Conservation (phyloP, 1,140 invertebrate species). For the Uloborus diversus region DNA sequence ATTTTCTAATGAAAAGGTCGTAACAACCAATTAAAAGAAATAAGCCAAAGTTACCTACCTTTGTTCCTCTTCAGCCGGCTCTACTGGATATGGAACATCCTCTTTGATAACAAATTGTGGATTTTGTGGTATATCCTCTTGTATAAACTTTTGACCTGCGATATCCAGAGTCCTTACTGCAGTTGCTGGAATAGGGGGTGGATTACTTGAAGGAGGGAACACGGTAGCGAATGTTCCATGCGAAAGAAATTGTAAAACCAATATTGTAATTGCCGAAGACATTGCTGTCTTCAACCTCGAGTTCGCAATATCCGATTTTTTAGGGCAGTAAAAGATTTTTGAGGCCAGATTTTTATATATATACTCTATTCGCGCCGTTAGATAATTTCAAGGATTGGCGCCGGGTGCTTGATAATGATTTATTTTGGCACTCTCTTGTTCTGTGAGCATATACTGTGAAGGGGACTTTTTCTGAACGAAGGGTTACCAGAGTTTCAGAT, state of each 20-base stretch:
- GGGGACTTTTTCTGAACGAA: slow-evolving; percentile 12
- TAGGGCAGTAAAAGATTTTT: not conserved
- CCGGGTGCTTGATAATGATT: slow-evolving; percentile 52
- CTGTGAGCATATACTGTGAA: slow-evolving; percentile 53
- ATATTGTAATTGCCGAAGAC: slow-evolving; percentile 10
- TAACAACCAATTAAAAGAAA: not conserved
- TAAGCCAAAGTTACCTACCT: not conserved
- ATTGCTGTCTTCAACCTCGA: slow-evolving; percentile 19
- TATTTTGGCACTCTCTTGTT: slow-evolving; percentile 54
- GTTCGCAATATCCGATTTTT: not conserved
- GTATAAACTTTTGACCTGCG: not conserved
- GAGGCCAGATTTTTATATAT: slow-evolving; percentile 51
- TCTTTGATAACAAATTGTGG: slow-evolving; percentile 20
- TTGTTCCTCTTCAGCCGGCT: slow-evolving; percentile 3
- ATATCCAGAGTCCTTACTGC: slow-evolving; percentile 41
- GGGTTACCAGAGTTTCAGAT: slow-evolving; percentile 25
- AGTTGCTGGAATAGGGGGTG: slow-evolving; percentile 30
- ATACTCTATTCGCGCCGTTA: slow-evolving; percentile 36
- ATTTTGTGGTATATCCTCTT: slow-evolving; percentile 25
- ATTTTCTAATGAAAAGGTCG: no score
- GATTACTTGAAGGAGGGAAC: slow-evolving; percentile 23
- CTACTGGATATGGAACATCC: not conserved
- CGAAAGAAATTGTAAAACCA: not conserved
- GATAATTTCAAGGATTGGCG: slow-evolving; percentile 54
- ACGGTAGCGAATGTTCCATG: slow-evolving; percentile 4